Percentiles rank a stretch among this genome's conserved stretches.
phyloP scores from a whole-genome alignment of 1,140 invertebrate genomes.

The Vollenhovia emeryi region DNA sequence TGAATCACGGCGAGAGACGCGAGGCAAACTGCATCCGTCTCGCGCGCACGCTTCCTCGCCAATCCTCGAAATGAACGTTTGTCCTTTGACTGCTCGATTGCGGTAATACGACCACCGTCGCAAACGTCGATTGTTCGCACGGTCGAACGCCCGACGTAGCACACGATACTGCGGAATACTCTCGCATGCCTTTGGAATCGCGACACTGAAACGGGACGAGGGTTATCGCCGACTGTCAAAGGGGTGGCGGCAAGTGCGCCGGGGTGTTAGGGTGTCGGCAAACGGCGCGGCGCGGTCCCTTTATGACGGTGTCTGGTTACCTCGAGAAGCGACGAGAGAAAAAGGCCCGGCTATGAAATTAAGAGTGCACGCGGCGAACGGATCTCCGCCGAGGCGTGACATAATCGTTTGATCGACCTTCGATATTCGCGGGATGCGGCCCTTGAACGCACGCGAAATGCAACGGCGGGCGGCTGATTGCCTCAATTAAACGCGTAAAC shows the following conservation, averaged over 20 bases:
- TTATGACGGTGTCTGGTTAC: conserved; percentile 63
- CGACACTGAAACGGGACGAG: conserved; percentile 70
- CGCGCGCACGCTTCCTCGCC: background rate
- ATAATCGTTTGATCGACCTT: conserved; percentile 52
- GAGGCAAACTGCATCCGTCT: background rate
- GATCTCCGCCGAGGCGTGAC: conserved; percentile 15
- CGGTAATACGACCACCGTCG: conserved; percentile 60
- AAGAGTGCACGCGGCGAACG: conserved; percentile 25
- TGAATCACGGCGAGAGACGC: background rate
- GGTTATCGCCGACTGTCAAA: conserved; percentile 67
- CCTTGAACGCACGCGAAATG: background rate
- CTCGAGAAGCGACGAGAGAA: conserved; percentile 4
- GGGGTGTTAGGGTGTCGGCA: conserved; percentile 48
- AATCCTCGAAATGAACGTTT: conserved; percentile 67
- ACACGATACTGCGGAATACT: conserved; percentile 65
- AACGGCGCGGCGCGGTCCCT: conserved; percentile 45
- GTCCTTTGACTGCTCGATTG: conserved; percentile 69
- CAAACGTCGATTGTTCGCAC: conserved; percentile 58
- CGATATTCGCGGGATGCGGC: background rate
- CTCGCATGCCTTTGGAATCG: conserved; percentile 69
- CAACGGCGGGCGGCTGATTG: conserved; percentile 12
- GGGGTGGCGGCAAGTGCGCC: conserved; percentile 38
- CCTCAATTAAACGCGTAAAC: conserved; percentile 53
- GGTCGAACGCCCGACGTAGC: conserved; percentile 41
- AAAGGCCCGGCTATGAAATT: conserved; percentile 56